Conservation (phyloP, 1,140 invertebrate genomes). For the Anagrus nilaparvatae region DNA sequence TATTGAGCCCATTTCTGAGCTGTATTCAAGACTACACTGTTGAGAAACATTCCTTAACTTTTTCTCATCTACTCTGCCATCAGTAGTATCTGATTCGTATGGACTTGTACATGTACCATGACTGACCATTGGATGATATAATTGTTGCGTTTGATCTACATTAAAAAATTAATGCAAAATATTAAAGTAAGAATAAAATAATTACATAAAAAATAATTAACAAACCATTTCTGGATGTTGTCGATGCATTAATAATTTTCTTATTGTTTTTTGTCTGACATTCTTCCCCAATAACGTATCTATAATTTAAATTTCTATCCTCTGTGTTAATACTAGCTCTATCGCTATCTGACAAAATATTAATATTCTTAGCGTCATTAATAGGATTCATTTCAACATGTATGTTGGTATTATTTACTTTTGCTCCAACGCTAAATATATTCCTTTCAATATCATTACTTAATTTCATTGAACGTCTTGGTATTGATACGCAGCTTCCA, state of each 20-base stretch:
- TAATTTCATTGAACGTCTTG: slow-evolving; percentile 41
- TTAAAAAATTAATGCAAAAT: neutral
- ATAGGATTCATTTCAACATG: slow-evolving; percentile 52
- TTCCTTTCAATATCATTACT: slow-evolving; percentile 48
- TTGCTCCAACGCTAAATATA: slow-evolving; percentile 56
- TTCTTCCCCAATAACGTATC: slow-evolving; percentile 36
- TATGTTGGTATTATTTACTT: slow-evolving; percentile 70
- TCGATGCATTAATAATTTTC: slow-evolving; percentile 27
- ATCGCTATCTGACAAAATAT: slow-evolving; percentile 51
- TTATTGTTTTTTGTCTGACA: slow-evolving; percentile 23
- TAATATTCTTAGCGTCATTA: slow-evolving; percentile 50
- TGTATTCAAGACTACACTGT: slow-evolving; percentile 56
- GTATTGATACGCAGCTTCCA: slow-evolving; percentile 40
- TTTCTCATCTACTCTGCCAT: slow-evolving; percentile 44
- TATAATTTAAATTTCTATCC: slow-evolving; percentile 29
- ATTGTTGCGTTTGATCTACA: neutral
- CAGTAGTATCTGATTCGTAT: slow-evolving; percentile 32
- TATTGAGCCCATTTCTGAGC: slow-evolving; percentile 61
- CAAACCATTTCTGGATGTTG: slow-evolving; percentile 4
- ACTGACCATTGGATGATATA: slow-evolving; percentile 7
- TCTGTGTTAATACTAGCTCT: slow-evolving; percentile 39
- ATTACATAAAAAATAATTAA: neutral
- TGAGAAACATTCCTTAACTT: slow-evolving; percentile 45
- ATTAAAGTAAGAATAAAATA: neutral
- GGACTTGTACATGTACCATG: slow-evolving; percentile 18